Percentiles rank a stretch among this genome's conserved stretches.
phyloP scores from a whole-genome alignment of 2,113 vertebrate species.

The Mionectes macconnelli region DNA sequence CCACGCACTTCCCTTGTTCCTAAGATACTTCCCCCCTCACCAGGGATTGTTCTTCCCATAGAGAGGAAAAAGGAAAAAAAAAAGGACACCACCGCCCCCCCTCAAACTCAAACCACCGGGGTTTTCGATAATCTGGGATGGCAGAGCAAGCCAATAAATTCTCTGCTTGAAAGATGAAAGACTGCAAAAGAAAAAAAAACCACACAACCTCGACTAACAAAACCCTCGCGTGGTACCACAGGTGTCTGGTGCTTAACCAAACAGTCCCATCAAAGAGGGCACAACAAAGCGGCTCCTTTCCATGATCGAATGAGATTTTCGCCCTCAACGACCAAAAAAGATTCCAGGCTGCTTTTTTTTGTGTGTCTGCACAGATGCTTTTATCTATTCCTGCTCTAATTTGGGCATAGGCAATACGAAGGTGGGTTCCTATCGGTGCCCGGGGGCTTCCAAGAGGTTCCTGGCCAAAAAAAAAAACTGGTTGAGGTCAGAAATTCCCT shows the following conservation, averaged over 20 bases:
- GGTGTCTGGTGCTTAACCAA: slow-evolving; percentile 65
- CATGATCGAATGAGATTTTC: not conserved
- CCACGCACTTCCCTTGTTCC: not conserved
- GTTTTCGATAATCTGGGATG: slow-evolving; percentile 26
- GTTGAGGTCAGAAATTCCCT: accelerated
- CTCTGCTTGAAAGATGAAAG: slow-evolving; percentile 72
- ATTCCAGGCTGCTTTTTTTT: not conserved
- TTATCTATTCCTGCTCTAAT: not conserved
- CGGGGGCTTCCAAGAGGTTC: accelerated
- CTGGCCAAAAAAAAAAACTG: not conserved
- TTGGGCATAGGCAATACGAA: accelerated
- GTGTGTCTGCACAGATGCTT: not conserved
- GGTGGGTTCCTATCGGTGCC: not conserved
- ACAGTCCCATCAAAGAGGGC: slow-evolving; percentile 54
- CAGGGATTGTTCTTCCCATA: not conserved
- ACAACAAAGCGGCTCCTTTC: slow-evolving; percentile 46
- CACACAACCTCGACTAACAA: not conserved
- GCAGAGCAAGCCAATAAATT: slow-evolving; percentile 63
- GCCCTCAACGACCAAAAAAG: slow-evolving; percentile 16
- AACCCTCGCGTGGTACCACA: slow-evolving; percentile 12
- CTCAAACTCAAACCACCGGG: not conserved
- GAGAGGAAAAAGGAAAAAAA: not conserved
- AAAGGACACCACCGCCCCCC: too few species aligned
- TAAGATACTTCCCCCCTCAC: slow-evolving; percentile 6
- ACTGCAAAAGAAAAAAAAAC: not conserved